These are phyloP conservation scores for Omphaloscelis lunosa DNA, from an alignment of 2,888 invertebrate species.

Conservation along the genomic window DNA sequence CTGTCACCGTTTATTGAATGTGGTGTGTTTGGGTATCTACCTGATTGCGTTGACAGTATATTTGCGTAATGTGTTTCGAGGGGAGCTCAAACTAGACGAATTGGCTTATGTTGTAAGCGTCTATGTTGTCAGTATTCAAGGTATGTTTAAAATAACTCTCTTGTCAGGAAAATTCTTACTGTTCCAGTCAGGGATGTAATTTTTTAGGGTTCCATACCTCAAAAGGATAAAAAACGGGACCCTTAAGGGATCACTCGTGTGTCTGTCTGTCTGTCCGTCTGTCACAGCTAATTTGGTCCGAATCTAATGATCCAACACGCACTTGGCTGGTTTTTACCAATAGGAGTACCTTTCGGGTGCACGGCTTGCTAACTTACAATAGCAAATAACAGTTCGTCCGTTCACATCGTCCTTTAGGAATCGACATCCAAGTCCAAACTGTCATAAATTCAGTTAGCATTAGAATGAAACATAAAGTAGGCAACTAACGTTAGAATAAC, in stretches of 20 bases:
- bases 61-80: conserved; percentile 56
- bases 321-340: background rate
- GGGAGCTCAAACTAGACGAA: conserved; percentile 60
- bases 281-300: too few relatives aligned
- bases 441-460: background rate
- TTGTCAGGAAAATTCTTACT: too few relatives aligned
- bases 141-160: conserved; percentile 54
- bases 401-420: too few relatives aligned
- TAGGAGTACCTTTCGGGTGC: background rate
- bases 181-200: too few relatives aligned
- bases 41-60: conserved; percentile 55
- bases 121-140: conserved; percentile 66
- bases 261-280: too few relatives aligned
- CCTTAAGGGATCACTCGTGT: too few relatives aligned
- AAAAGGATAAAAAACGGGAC: too few relatives aligned
- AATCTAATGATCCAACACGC: too few relatives aligned
- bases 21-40: conserved; percentile 52
- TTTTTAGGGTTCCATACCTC: too few relatives aligned
- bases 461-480: background rate
- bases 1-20: conserved; percentile 50
- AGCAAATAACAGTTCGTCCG: too few relatives aligned
- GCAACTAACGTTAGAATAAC: background rate
- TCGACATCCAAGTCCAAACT: too few relatives aligned
- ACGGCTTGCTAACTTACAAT: background rate
- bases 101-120: conserved; percentile 66